Conservation (phyloP, 2,888 invertebrate species). For the Noctua pronuba region DNA sequence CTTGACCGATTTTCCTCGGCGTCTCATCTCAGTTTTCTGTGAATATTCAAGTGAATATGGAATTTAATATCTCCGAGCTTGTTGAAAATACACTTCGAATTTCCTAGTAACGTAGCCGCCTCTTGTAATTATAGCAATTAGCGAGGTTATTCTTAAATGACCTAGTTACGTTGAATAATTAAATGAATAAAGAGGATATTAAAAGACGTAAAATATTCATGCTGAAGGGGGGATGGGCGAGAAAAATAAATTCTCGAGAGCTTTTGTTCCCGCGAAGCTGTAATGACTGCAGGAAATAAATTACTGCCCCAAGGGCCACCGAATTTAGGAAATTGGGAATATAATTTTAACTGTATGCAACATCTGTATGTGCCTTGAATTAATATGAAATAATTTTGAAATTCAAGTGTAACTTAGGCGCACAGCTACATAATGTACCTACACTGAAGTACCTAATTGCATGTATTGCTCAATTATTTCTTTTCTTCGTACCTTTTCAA, state of each 20-base stretch:
- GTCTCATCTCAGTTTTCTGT: conserved; percentile 40
- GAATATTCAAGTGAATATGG: conserved; percentile 57
- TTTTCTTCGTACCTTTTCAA: conserved; percentile 22
- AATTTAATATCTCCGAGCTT: conserved; percentile 43
- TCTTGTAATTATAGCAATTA: conserved; percentile 47
- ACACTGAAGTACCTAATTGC: conserved; percentile 27
- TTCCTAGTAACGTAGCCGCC: conserved; percentile 26
- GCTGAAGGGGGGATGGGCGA: conserved; percentile 26
- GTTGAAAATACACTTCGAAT: conserved; percentile 25
- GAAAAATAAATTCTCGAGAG: conserved; percentile 54
- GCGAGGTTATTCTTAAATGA: conserved; percentile 37
- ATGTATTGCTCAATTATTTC: conserved; percentile 30
- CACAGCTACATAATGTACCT: neutral
- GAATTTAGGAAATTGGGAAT: conserved; percentile 40
- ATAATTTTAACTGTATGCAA: neutral
- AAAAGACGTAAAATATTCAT: conserved; percentile 50
- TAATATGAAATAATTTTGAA: neutral
- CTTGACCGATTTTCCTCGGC: conserved; percentile 60
- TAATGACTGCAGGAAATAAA: conserved; percentile 58
- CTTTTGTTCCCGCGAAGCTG: conserved; percentile 50
- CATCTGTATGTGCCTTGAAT: neutral
- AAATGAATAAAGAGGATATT: conserved; percentile 52
- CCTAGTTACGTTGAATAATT: conserved; percentile 50
- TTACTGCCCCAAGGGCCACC: conserved; percentile 19
- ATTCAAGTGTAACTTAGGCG: neutral